Percentiles rank a stretch among this genome's conserved stretches.
Conservation (phyloP, 2,888 invertebrate species). For the Pachydiplax longipennis region DNA sequence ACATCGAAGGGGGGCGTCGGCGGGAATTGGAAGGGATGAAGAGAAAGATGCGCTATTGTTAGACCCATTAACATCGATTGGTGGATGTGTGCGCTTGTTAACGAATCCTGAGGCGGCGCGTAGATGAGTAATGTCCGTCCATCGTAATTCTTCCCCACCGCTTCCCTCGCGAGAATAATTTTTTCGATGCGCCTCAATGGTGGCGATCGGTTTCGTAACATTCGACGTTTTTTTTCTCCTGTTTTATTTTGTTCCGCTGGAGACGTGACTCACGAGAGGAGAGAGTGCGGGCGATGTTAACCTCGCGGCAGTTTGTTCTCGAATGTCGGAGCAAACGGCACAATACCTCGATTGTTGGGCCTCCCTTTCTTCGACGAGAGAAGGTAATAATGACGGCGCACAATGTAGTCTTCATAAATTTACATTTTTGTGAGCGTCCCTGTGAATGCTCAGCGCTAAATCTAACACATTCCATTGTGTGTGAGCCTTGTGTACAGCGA, state of each 20-base stretch:
- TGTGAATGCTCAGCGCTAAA: background rate
- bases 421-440: background rate
- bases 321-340: background rate
- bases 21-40: background rate
- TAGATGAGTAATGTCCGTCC: background rate
- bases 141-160: background rate
- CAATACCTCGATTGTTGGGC: background rate
- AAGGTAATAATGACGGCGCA: background rate
- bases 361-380: background rate
- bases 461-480: background rate
- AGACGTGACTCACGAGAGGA: background rate
- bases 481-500: no score
- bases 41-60: background rate
- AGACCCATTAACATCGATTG: conserved; percentile 24
- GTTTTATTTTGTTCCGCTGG: background rate
- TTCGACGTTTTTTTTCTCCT: background rate
- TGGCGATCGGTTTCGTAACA: background rate
- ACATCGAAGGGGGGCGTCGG: background rate
- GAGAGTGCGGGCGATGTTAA: background rate
- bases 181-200: background rate
- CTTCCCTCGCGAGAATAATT: background rate
- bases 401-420: background rate
- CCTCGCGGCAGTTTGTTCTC: background rate
- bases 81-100: conserved; percentile 25
- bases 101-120: background rate